Conservation (phyloP, 2,113 vertebrate genomes). For the Panthera uncia region DNA sequence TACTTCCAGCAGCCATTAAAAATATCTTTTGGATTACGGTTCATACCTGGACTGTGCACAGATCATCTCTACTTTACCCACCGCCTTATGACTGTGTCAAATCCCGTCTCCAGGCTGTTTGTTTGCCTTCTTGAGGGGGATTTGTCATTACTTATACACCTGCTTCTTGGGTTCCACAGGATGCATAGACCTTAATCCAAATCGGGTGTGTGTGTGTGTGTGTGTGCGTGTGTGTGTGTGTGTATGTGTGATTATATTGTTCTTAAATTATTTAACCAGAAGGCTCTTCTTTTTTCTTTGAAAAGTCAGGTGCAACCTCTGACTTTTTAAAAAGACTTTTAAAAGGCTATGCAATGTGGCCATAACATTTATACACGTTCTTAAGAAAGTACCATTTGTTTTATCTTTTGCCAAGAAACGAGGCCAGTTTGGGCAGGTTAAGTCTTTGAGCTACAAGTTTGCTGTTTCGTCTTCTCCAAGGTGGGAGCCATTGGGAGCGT, state of each 20-base stretch:
- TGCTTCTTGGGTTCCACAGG: neutral
- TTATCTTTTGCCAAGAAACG: neutral
- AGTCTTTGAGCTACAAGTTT: neutral
- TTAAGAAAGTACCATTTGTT: neutral
- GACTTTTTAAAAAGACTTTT: neutral
- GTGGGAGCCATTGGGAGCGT: neutral
- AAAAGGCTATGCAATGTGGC: neutral
- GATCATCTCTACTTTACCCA: neutral
- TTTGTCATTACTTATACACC: neutral
- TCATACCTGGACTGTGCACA: neutral
- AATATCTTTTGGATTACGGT: fast-evolving
- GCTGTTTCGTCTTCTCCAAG: neutral
- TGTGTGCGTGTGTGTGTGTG: too few species aligned
- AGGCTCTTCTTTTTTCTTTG: neutral
- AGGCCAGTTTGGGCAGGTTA: neutral
- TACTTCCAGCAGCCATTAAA: neutral
- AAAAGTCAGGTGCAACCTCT: neutral
- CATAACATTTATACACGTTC: neutral
- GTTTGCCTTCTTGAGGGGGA: neutral
- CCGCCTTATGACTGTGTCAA: neutral
- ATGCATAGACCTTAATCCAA: neutral
- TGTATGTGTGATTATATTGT: neutral
- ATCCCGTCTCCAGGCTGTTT: neutral
- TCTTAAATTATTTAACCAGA: neutral
- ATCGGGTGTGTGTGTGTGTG: neutral